phyloP scores from a whole-genome alignment of 2,888 invertebrate genomes.

The Leuctra nigra region DNA sequence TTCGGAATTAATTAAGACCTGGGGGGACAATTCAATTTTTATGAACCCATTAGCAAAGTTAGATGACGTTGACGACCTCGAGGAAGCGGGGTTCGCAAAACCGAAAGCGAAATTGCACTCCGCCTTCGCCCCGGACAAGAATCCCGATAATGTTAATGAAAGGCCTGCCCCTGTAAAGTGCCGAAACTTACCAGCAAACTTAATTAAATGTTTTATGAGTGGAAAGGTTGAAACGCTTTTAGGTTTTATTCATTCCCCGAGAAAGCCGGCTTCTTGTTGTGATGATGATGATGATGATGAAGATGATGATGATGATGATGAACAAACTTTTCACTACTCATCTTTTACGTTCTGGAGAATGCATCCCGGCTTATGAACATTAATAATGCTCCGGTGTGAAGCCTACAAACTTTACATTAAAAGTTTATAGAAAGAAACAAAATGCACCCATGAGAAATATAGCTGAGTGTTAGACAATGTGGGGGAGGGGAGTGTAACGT shows the following conservation, averaged over 20 bases:
- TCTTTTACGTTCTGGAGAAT: not conserved
- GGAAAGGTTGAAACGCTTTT: not conserved
- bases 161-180: not conserved
- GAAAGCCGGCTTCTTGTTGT: not conserved
- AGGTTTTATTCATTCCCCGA: not conserved
- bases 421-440: constrained; percentile 11
- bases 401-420: constrained; percentile 11
- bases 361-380: not conserved
- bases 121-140: not conserved
- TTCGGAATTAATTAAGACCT: too few species aligned
- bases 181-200: not conserved
- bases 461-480: too few species aligned
- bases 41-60: too few species aligned
- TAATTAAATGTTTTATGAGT: constrained; percentile 15
- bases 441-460: constrained; percentile 9
- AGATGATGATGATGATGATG: not conserved
- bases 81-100: too few species aligned
- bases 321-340: not conserved
- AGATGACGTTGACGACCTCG: too few species aligned
- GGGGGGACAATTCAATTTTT: too few species aligned
- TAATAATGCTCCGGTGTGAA: constrained; percentile 3
- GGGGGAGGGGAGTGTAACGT: not conserved
- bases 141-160: not conserved
- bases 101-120: too few species aligned
- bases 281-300: not conserved